Conservation (phyloP, 2,113 vertebrate species). For the Empidonax traillii region DNA sequence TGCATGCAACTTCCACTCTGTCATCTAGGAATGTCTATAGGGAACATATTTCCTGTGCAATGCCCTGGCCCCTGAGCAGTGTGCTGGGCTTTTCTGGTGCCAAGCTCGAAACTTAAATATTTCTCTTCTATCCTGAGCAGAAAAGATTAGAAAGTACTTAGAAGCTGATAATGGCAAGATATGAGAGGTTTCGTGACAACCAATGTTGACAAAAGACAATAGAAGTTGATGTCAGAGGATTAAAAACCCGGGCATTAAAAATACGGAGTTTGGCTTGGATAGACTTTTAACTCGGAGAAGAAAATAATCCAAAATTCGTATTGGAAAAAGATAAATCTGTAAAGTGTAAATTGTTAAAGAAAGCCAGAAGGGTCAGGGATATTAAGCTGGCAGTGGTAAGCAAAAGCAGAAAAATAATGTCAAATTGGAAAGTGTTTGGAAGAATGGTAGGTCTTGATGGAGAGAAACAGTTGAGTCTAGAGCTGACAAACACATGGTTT, state of each 20-base stretch:
- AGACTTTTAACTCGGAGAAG: not conserved
- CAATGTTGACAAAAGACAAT: not conserved
- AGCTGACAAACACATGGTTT: not conserved
- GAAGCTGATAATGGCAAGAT: not conserved
- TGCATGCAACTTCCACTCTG: not conserved
- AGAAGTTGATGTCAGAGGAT: not conserved
- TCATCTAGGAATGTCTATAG: not conserved
- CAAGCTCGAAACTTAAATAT: not conserved
- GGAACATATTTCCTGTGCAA: not conserved
- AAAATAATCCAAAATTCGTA: not conserved
- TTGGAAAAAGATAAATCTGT: not conserved
- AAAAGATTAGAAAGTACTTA: not conserved
- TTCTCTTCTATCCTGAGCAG: not conserved
- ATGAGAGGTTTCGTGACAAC: not conserved
- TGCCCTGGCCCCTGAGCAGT: not conserved
- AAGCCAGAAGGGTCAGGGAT: not conserved
- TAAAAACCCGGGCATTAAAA: not conserved
- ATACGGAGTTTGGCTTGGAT: not conserved
- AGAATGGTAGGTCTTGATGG: not conserved
- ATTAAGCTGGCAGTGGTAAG: not conserved
- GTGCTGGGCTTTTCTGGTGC: not conserved
- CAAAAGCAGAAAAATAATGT: not conserved
- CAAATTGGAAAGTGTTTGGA: not conserved
- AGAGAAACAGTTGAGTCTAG: not conserved
- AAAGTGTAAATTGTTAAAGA: not conserved